phyloP scores from a whole-genome alignment of 2,888 invertebrate species.

The Anagyrus pseudococci region DNA sequence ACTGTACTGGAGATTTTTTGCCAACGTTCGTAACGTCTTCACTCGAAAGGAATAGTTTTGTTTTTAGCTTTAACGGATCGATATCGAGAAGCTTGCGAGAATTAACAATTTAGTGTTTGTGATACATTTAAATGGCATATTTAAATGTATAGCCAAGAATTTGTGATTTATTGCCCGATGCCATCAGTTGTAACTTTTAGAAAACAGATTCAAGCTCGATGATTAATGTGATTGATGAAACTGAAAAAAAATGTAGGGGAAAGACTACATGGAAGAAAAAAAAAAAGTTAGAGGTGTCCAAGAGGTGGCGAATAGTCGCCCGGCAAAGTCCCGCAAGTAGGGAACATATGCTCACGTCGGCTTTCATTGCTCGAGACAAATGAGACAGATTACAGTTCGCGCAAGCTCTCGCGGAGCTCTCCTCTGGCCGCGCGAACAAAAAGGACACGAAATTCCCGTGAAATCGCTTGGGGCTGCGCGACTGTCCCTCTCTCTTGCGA shows the following conservation, averaged over 20 bases:
- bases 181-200: not conserved
- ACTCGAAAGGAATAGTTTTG: too few species aligned
- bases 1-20: too few species aligned
- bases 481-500: too few species aligned
- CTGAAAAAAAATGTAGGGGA: slow-evolving; percentile 1
- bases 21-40: too few species aligned
- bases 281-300: not conserved
- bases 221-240: not conserved
- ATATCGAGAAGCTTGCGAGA: too few species aligned
- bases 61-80: too few species aligned
- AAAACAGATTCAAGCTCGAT: not conserved
- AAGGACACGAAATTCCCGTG: slow-evolving; percentile 26
- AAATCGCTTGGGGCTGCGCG: slow-evolving; percentile 33
- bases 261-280: not conserved
- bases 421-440: not conserved
- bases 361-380: slow-evolving; percentile 23
- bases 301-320: too few species aligned
- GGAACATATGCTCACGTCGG: not conserved
- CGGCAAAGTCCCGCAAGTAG: not conserved
- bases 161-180: too few species aligned
- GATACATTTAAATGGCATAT: too few species aligned
- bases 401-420: too few species aligned
- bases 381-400: slow-evolving; percentile 28
- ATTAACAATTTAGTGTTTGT: too few species aligned
- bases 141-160: too few species aligned